A percentile compares a stretch with the other conserved stretches of the same genome.
phyloP scores from a whole-genome alignment of 2,888 invertebrate species.

The Liodrosophila aerea region DNA sequence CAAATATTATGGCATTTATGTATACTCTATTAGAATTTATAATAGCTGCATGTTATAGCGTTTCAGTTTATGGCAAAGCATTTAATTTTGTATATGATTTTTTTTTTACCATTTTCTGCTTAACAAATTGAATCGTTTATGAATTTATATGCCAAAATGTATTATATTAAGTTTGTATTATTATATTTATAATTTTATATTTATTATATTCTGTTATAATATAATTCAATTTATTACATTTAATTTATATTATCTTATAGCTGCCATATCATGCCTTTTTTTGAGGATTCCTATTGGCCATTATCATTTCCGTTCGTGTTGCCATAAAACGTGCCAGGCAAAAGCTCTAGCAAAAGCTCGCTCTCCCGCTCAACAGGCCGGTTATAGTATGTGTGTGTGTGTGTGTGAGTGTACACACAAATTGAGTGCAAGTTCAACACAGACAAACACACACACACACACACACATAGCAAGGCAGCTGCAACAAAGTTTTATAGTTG shows the following conservation, averaged over 20 bases:
- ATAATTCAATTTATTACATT: background rate
- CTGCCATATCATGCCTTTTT: background rate
- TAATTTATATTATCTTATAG: background rate
- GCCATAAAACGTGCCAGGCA: constrained; percentile 26
- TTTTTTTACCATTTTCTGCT: no score
- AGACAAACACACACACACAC: constrained; percentile 27
- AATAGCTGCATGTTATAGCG: no score
- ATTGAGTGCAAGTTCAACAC: constrained; percentile 73
- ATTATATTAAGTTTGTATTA: no score
- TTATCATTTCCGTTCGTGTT: constrained; percentile 55
- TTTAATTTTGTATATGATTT: no score
- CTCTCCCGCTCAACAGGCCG: background rate
- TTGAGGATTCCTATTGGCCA: background rate
- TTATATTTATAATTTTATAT: no score
- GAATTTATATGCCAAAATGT: no score
- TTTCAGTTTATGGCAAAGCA: no score
- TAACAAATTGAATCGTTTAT: no score
- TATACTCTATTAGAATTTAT: no score
- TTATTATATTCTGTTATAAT: no score
- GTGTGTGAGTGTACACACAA: constrained; percentile 37
- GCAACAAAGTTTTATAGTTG: constrained; percentile 11
- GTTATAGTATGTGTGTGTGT: constrained; percentile 19
- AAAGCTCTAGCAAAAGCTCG: constrained; percentile 36
- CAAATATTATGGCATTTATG: no score
- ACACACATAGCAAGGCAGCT: constrained; percentile 2